Evolutionary conservation across 2,113 vertebrate genomes (phyloP).

Genomic region (Odontophorus gujanensis): DNA sequence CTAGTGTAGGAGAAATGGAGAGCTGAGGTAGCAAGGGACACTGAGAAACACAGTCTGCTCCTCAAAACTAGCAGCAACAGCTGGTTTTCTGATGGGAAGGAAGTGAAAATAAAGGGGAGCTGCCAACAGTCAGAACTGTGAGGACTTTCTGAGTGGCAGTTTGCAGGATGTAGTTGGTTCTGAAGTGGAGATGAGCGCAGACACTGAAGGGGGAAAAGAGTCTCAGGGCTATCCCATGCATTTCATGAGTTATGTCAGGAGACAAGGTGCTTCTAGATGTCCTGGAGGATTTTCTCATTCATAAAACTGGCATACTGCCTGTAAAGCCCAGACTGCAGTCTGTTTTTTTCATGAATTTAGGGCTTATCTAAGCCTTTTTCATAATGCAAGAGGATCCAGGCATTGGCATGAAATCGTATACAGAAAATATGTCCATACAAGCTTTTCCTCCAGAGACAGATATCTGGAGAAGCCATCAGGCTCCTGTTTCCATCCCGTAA

Average conservation of each 20-base stretch:
- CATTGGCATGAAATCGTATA: neutral
- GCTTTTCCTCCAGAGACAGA: neutral
- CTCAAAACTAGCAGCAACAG: neutral
- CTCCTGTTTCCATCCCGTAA: neutral
- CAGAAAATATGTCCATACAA: neutral
- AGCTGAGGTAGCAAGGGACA: neutral
- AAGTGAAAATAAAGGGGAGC: neutral
- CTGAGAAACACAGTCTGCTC: rapidly evolving
- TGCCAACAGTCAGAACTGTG: neutral
- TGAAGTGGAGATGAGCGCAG: neutral
- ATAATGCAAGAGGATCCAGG: neutral
- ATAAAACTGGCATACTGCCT: neutral
- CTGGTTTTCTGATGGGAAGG: neutral
- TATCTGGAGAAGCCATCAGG: conserved; percentile 37
- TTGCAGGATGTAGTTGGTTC: neutral
- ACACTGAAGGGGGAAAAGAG: neutral
- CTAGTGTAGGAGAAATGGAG: neutral
- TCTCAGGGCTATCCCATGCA: neutral
- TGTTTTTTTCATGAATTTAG: neutral
- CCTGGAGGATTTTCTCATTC: neutral
- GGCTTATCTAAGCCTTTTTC: neutral
- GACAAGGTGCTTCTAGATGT: neutral
- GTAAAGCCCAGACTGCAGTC: neutral
- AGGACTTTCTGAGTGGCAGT: neutral
- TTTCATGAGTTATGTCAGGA: neutral